A percentile compares a stretch with the other conserved stretches of the same genome.
Conservation (phyloP, 53 echinoderm and acorn worm species). For the Zoroaster sp. region DNA sequence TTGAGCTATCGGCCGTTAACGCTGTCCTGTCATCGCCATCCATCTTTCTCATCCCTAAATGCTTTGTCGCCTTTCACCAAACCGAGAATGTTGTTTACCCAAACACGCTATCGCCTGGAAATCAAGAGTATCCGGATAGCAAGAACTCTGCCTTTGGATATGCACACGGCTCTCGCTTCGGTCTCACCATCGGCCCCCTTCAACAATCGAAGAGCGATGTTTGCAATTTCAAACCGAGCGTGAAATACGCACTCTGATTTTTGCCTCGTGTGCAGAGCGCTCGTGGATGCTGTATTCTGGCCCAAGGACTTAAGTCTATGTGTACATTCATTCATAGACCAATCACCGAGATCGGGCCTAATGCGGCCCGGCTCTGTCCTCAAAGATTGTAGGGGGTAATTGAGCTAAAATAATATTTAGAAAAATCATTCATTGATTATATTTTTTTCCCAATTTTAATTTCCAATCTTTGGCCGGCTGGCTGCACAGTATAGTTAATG, state of each 20-base stretch:
- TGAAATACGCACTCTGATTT: constrained; percentile 51
- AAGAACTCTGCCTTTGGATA: neutral
- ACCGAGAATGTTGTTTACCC: constrained; percentile 51
- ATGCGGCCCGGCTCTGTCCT: constrained; percentile 3
- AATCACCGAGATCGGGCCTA: neutral
- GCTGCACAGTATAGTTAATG: constrained; percentile 18
- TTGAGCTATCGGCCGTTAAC: constrained; percentile 35
- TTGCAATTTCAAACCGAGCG: constrained; percentile 27
- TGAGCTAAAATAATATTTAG: constrained; percentile 49
- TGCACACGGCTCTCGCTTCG: neutral
- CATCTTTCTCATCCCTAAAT: constrained; percentile 50
- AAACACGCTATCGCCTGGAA: constrained; percentile 45
- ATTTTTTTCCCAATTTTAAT: neutral
- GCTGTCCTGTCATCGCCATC: constrained; percentile 17
- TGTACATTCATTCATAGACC: neutral
- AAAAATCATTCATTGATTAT: constrained; percentile 32
- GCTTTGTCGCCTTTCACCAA: constrained; percentile 46
- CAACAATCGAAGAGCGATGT: constrained; percentile 28
- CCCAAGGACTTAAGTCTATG: neutral
- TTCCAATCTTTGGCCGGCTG: neutral
- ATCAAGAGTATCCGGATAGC: constrained; percentile 20
- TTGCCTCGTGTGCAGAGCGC: neutral
- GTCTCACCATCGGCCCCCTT: neutral
- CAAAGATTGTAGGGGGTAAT: neutral
- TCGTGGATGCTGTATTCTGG: neutral